phyloP scores from a whole-genome alignment of 1,140 invertebrate genomes.

The Drosophila erecta region DNA sequence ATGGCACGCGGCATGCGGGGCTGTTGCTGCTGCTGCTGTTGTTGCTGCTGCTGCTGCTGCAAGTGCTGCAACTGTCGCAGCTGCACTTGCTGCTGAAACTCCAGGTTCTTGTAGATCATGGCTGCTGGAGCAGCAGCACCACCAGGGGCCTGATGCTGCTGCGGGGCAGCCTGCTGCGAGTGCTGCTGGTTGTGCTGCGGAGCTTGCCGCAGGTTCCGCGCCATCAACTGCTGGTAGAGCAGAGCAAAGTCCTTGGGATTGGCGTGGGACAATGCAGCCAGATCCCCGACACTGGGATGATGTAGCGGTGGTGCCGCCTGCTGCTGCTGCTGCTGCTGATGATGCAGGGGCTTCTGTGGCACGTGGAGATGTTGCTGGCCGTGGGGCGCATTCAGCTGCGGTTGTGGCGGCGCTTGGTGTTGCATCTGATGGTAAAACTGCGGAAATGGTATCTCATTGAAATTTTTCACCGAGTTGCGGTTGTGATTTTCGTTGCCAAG shows the following conservation, averaged over 20 bases:
- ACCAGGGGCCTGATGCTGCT: conserved; percentile 3
- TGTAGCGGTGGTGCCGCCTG: conserved; percentile 8
- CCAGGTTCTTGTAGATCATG: conserved; percentile 50
- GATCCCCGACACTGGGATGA: background rate
- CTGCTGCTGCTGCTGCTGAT: background rate
- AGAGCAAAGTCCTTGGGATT: conserved; percentile 36
- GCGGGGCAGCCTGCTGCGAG: conserved; percentile 9
- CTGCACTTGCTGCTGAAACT: conserved; percentile 42
- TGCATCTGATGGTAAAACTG: conserved; percentile 19
- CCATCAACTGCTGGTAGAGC: conserved; percentile 53
- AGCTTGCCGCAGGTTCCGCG: conserved; percentile 44
- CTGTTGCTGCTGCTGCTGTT: conserved; percentile 24
- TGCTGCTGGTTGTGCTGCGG: conserved; percentile 27
- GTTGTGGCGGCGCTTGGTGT: background rate
- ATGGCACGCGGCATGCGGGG: conserved; percentile 42
- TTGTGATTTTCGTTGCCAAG: conserved; percentile 4
- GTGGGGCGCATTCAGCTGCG: conserved; percentile 1
- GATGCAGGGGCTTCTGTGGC: background rate
- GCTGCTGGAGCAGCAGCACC: conserved; percentile 40
- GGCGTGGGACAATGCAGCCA: conserved; percentile 3
- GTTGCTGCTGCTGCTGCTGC: conserved; percentile 34
- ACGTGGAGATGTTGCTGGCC: background rate
- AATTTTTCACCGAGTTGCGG: background rate
- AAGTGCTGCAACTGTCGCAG: conserved; percentile 41
- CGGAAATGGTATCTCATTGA: conserved; percentile 7